A percentile compares a stretch with the other conserved stretches of the same genome.
These are phyloP conservation scores for Babyrousa celebensis DNA, from an alignment of 2,797 vertebrate genomes.

Conservation along the genomic window DNA sequence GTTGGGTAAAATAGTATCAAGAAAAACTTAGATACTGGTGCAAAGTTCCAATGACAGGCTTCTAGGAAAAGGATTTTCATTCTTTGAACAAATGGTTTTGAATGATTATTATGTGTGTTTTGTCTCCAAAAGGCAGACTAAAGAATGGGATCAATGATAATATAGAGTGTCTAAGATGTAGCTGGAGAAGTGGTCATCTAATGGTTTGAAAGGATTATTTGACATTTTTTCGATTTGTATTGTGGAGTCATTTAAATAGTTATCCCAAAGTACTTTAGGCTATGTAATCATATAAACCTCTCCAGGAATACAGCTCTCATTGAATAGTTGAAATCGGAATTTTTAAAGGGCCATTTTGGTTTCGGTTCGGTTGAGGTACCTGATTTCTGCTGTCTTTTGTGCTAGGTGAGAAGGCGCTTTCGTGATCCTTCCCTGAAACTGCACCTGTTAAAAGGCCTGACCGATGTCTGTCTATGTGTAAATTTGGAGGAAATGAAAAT, in stretches of 20 bases:
- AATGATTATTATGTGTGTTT: background rate
- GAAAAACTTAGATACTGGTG: background rate
- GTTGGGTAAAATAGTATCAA: background rate
- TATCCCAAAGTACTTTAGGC: background rate
- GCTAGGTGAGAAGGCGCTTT: background rate
- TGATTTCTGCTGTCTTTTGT: background rate
- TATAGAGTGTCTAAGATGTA: background rate
- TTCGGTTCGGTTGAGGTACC: background rate
- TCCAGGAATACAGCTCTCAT: background rate
- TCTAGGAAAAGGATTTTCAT: background rate
- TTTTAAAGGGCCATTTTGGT: background rate
- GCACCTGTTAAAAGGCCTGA: background rate
- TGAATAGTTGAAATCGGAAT: background rate
- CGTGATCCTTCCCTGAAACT: background rate
- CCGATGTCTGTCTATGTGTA: background rate
- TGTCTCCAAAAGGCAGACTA: background rate
- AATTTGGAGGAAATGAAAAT: conserved; percentile 60
- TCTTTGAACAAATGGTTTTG: conserved; percentile 26
- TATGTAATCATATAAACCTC: background rate
- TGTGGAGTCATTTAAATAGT: background rate
- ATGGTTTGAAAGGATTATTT: background rate
- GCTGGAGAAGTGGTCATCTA: background rate
- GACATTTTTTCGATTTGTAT: conserved; percentile 17
- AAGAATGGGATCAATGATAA: background rate
- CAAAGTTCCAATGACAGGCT: background rate